Conservation (phyloP, 2,888 invertebrate species). For the Oxyteleia sp. region DNA sequence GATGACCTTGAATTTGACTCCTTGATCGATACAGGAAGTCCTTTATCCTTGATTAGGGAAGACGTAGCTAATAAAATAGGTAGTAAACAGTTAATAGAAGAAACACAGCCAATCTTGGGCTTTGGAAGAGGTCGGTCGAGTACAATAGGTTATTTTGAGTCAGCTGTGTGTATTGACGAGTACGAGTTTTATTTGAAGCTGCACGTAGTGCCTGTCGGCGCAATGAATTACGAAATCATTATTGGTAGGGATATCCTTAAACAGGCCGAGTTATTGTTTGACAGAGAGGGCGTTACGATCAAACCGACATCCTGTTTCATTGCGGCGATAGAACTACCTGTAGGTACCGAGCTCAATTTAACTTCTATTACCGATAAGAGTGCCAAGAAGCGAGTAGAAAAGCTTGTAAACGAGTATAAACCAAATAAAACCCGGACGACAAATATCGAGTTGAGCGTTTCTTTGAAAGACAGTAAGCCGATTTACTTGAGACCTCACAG, state of each 20-base stretch:
- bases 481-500: constrained; percentile 17
- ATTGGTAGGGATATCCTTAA: constrained; percentile 29
- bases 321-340: background rate
- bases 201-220: constrained; percentile 29
- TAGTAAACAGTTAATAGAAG: background rate
- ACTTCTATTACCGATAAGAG: background rate
- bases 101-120: background rate
- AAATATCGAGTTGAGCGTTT: background rate
- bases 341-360: background rate
- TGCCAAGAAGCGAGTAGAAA: background rate
- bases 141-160: constrained; percentile 17
- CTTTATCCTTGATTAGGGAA: constrained; percentile 27
- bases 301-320: constrained; percentile 2
- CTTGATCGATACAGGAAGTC: constrained; percentile 30
- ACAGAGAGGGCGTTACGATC: background rate
- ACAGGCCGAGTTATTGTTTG: constrained; percentile 19
- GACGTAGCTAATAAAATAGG: constrained; percentile 1
- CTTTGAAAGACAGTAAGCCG: constrained; percentile 20
- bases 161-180: constrained; percentile 19
- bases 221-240: constrained; percentile 23
- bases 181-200: constrained; percentile 19
- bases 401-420: background rate
- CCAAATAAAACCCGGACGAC: constrained; percentile 13
- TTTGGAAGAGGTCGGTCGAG: constrained; percentile 29
- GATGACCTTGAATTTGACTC: constrained; percentile 14